Conservation (phyloP, 2,888 invertebrate genomes). For the Tanytarsus gracilentus region DNA sequence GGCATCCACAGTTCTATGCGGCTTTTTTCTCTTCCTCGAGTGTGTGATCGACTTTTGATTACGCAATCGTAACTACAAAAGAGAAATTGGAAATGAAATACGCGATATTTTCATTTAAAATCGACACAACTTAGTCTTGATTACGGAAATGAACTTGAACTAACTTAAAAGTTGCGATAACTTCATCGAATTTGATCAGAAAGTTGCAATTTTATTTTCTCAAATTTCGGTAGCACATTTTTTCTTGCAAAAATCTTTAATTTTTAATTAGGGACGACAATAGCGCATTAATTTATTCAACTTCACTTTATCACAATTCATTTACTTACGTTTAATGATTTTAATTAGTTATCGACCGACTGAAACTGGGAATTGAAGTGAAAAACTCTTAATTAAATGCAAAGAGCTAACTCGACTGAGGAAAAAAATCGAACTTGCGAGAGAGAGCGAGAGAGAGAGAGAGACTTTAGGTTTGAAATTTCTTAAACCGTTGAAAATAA, state of each 20-base stretch:
- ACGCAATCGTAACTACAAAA: constrained; percentile 2
- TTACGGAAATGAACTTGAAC: constrained; percentile 11
- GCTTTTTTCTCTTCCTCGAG: background rate
- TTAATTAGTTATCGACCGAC: constrained; percentile 16
- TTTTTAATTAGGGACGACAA: no score
- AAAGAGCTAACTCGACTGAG: no score
- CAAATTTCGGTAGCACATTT: constrained; percentile 13
- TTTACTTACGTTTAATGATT: background rate
- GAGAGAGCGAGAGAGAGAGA: no score
- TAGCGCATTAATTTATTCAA: no score
- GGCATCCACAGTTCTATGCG: background rate
- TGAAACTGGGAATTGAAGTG: constrained; percentile 6
- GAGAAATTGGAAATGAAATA: background rate
- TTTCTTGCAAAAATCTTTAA: no score
- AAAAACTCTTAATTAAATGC: constrained; percentile 8
- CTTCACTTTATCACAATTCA: background rate
- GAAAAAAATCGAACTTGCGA: no score
- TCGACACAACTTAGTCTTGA: no score
- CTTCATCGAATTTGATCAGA: background rate
- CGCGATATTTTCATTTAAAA: background rate
- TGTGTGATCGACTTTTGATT: constrained; percentile 1
- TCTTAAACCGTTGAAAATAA: no score
- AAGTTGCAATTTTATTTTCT: background rate
- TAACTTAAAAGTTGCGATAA: background rate
- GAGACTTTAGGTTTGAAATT: no score